Conservation (phyloP, 2,113 vertebrate genomes). For the Eurypyga helias region DNA sequence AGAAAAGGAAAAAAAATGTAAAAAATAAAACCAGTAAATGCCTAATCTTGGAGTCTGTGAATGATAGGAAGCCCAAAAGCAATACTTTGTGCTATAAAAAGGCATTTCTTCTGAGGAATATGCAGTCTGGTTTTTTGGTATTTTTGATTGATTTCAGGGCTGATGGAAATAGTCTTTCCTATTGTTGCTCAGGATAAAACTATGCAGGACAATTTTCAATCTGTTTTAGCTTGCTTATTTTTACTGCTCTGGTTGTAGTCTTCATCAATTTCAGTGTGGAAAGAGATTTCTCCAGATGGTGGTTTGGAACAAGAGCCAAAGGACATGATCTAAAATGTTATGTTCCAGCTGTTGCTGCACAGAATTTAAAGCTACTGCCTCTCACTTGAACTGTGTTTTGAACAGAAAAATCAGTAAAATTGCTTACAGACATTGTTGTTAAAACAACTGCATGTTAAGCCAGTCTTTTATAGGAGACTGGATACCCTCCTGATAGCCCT, state of each 20-base stretch:
- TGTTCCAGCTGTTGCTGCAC: constrained; percentile 23
- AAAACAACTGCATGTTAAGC: neutral
- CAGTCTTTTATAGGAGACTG: neutral
- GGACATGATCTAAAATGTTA: constrained; percentile 35
- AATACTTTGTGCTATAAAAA: neutral
- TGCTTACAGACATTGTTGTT: neutral
- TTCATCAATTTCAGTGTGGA: neutral
- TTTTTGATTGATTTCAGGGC: neutral
- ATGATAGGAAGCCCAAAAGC: neutral
- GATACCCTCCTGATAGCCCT: neutral
- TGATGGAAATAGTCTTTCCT: neutral
- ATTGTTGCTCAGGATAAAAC: neutral
- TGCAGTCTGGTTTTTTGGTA: neutral
- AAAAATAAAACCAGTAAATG: neutral
- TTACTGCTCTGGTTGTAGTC: constrained; percentile 22
- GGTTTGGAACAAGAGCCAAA: constrained; percentile 52
- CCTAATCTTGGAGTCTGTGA: neutral
- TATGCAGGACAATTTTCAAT: neutral
- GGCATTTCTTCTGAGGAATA: neutral
- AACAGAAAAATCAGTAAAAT: neutral
- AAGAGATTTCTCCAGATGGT: constrained; percentile 60
- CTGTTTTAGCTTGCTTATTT: constrained; percentile 9
- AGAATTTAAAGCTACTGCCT: constrained; percentile 18
- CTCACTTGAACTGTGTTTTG: neutral
- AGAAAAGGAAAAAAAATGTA: neutral